Conservation (phyloP, 2,888 invertebrate genomes). For the Eugnorisma glareosa region DNA sequence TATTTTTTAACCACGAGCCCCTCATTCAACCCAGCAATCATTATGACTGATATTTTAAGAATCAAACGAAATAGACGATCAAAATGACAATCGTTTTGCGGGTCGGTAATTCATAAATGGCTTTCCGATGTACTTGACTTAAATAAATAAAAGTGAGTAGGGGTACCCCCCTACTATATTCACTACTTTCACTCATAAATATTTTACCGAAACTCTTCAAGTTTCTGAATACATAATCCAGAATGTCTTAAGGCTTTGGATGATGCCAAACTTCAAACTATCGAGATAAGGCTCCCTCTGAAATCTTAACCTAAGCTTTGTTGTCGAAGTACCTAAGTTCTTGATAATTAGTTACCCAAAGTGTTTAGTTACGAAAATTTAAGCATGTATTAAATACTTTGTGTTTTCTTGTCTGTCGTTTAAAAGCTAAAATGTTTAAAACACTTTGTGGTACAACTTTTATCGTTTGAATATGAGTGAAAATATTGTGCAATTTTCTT, state of each 20-base stretch:
- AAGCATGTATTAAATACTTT: conserved; percentile 15
- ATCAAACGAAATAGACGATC: too few relatives aligned
- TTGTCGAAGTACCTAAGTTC: conserved; percentile 7
- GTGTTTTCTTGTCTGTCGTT: neutral
- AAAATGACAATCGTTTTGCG: too few relatives aligned
- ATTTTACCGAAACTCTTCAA: conserved; percentile 12
- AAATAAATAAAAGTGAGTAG: neutral
- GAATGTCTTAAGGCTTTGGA: conserved; percentile 6
- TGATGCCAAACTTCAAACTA: conserved; percentile 21
- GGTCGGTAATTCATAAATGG: neutral
- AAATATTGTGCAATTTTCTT: neutral
- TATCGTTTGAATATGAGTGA: neutral
- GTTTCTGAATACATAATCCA: conserved; percentile 25
- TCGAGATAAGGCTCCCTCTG: conserved; percentile 20
- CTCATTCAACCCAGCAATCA: neutral
- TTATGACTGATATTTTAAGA: neutral
- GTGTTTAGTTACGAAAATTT: conserved; percentile 24
- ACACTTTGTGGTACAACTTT: neutral
- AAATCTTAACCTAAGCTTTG: conserved; percentile 39
- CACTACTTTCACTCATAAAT: neutral
- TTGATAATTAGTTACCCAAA: conserved; percentile 29
- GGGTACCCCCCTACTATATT: neutral
- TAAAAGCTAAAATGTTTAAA: conserved; percentile 2
- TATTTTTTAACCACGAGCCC: neutral
- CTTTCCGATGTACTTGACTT: neutral